phyloP scores from a whole-genome alignment of 2,888 invertebrate species.

The Diaperis boleti region DNA sequence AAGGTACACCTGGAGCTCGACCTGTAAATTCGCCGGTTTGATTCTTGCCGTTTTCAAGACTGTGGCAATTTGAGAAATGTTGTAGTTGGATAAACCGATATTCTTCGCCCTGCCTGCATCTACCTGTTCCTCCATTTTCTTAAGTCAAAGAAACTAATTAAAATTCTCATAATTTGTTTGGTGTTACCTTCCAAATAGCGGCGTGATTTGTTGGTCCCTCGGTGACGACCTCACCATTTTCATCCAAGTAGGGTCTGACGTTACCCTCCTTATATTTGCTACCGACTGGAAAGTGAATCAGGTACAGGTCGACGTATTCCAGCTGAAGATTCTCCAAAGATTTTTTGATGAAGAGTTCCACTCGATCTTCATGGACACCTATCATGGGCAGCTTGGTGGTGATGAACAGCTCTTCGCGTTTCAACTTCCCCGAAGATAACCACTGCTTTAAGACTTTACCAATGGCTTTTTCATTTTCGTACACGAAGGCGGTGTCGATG shows the following conservation, averaged over 20 bases:
- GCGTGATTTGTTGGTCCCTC: conserved; percentile 29
- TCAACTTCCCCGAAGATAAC: conserved; percentile 75
- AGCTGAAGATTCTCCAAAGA: conserved; percentile 51
- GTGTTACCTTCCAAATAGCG: conserved; percentile 50
- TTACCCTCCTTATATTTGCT: conserved; percentile 38
- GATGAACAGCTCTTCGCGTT: conserved; percentile 82
- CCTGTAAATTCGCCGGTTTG: conserved; percentile 73
- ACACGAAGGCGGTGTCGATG: conserved; percentile 82
- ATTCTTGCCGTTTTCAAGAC: conserved; percentile 71
- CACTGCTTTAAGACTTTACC: conserved; percentile 79
- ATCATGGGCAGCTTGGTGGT: conserved; percentile 82
- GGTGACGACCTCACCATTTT: not conserved
- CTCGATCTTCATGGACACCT: conserved; percentile 69
- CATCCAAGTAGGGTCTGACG: not conserved
- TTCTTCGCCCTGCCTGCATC: conserved; percentile 75
- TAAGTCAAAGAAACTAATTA: conserved; percentile 44
- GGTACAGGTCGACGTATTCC: conserved; percentile 54
- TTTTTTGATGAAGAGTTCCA: conserved; percentile 49
- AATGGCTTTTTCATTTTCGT: conserved; percentile 80
- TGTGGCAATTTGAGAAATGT: conserved; percentile 75
- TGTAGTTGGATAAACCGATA: conserved; percentile 87
- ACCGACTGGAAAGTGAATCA: conserved; percentile 53
- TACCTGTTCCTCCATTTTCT: conserved; percentile 75
- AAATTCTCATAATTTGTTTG: conserved; percentile 60
- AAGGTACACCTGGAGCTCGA: conserved; percentile 73